phyloP scores from a whole-genome alignment of 2,113 vertebrate species.

The Periophthalmodon schlosseri region DNA sequence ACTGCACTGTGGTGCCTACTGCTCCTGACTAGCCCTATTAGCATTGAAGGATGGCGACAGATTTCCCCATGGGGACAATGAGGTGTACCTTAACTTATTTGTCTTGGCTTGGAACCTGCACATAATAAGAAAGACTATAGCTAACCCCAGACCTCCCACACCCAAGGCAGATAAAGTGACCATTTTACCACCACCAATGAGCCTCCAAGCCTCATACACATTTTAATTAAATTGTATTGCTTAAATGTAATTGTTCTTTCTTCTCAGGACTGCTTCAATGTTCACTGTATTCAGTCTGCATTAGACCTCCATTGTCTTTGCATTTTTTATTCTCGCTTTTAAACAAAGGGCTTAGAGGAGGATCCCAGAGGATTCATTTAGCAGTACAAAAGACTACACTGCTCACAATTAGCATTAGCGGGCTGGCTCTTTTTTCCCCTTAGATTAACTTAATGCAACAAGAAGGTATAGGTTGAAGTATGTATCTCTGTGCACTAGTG shows the following conservation, averaged over 20 bases:
- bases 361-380: slow-evolving; percentile 8
- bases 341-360: slow-evolving; percentile 4
- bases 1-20: too few species aligned
- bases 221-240: slow-evolving; percentile 1
- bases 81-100: too few species aligned
- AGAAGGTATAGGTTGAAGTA: slow-evolving; percentile 3
- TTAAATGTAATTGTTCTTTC: background rate
- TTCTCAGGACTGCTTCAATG: background rate
- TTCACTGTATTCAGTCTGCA: background rate
- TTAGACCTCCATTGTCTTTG: slow-evolving; percentile 2
- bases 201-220: background rate
- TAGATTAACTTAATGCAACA: slow-evolving; percentile 6
- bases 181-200: background rate
- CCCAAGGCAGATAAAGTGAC: background rate
- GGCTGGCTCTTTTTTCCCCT: background rate
- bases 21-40: too few species aligned
- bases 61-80: too few species aligned
- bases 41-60: too few species aligned
- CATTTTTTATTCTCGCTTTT: background rate
- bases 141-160: background rate
- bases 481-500: background rate
- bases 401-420: slow-evolving; percentile 7
- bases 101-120: background rate
- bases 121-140: background rate
- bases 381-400: background rate